phyloP scores from a whole-genome alignment of 2,888 invertebrate species.

The Nomada flava region DNA sequence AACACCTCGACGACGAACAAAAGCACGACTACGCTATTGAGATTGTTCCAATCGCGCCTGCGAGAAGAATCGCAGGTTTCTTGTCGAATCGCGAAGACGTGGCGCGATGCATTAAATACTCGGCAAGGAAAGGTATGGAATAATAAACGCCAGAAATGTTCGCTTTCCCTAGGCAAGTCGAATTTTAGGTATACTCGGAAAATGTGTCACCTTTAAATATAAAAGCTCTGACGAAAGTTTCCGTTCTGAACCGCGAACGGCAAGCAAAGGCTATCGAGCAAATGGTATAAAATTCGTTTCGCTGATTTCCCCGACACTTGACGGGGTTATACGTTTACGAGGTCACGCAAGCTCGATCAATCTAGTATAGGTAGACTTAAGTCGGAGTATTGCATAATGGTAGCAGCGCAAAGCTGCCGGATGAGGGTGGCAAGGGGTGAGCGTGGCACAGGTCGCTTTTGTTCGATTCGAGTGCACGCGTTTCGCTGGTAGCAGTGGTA shows the following conservation, averaged over 20 bases:
- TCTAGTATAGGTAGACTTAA: slow-evolving; percentile 54
- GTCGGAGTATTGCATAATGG: slow-evolving; percentile 65
- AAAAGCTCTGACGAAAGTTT: not conserved
- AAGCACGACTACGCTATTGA: slow-evolving; percentile 29
- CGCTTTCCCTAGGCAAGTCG: not conserved
- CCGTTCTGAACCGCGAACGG: not conserved
- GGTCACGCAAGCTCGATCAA: slow-evolving; percentile 54
- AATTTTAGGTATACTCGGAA: not conserved
- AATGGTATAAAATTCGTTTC: slow-evolving; percentile 13
- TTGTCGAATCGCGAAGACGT: not conserved
- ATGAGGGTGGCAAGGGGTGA: slow-evolving; percentile 58
- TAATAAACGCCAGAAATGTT: not conserved
- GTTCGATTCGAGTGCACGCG: slow-evolving; percentile 67
- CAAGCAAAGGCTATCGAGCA: not conserved
- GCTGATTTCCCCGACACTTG: slow-evolving; percentile 39
- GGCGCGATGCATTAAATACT: not conserved
- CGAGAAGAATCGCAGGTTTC: slow-evolving; percentile 9
- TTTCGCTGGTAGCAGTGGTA: slow-evolving; percentile 61
- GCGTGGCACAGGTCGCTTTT: slow-evolving; percentile 69
- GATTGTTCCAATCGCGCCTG: not conserved
- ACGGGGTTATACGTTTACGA: slow-evolving; percentile 34
- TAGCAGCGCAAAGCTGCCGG: slow-evolving; percentile 62
- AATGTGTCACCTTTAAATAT: not conserved
- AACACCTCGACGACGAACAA: slow-evolving; percentile 32
- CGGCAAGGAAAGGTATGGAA: not conserved